Evolutionary conservation across 2,797 vertebrate genomes (phyloP).

Genomic region (Ciconia nigra): DNA sequence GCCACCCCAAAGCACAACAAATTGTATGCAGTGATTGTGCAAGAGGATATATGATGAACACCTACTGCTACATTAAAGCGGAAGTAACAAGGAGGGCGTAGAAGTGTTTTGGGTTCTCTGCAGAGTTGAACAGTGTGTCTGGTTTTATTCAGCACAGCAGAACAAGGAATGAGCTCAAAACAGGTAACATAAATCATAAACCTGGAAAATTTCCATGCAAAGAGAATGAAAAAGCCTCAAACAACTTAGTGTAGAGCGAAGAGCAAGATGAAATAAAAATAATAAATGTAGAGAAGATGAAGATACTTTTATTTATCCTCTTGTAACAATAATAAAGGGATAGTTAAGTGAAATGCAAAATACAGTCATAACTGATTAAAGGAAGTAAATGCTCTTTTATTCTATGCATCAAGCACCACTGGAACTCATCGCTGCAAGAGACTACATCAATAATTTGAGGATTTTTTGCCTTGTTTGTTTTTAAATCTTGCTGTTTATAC

Average conservation of each 20-base stretch:
- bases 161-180: neutral
- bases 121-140: neutral
- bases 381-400: neutral
- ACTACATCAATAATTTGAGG: neutral
- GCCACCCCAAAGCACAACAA: neutral
- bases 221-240: neutral
- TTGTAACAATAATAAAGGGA: neutral
- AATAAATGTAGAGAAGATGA: neutral
- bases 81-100: neutral
- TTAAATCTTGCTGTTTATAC: neutral
- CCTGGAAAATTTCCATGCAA: neutral
- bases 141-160: neutral
- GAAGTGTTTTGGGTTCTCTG: neutral
- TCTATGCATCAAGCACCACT: neutral
- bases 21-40: neutral
- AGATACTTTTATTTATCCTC: neutral
- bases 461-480: constrained; percentile 5
- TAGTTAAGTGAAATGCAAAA: neutral
- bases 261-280: neutral
- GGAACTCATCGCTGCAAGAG: neutral
- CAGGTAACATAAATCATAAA: neutral
- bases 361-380: neutral
- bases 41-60: neutral
- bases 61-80: neutral
- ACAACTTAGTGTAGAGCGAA: neutral